Base-by-base conservation (phyloP, 2,888 invertebrate genomes). In the Drosophila yooni region DNA sequence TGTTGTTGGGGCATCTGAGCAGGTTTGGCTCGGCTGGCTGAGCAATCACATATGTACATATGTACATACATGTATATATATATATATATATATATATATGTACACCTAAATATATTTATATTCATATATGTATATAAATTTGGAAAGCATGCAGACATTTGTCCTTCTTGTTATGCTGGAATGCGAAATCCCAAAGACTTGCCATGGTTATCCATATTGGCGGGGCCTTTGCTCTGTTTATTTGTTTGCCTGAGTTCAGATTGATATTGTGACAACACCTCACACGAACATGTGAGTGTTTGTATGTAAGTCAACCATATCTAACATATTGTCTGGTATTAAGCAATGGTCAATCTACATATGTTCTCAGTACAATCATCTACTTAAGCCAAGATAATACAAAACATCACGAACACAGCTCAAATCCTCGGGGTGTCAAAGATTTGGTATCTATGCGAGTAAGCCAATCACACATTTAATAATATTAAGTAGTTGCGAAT, bases 191-290 rank as follows among this genome's bases (percentile, higher is more conserved):
- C 64, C 40, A 62, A 62, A 68, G 67, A 79, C 74, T 79, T 79
- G 54, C 52, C 56, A 21, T 43, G 33, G 43, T 76, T 34, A 76
- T 59, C 46, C 64, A 43, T 70, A 59, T 53, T 53, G 38, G 38
- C 63, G 40, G 46, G 69, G 31, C 46, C 29, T 33, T 64, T 70
- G 65, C 48, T 50, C 58, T 68, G 69, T 74, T 67, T 70, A 56
- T 79, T 70, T 82, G 70, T 68, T 70, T 74, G 79, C 48, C 54
- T 58, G 76, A 50, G 60, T 31, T 63, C 76, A 76, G 81, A 77
- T 80, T 77, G 76, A 76, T 80, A 63, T 76, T 80, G 66, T 58
- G 76, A 80, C 76, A 80, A 70, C 70, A 65, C 76, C 61, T 51
- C 64, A 52, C n/a, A 46, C 29, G 2, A 7, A 52, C 51, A 25